Evolutionary conservation across 2,113 vertebrate genomes (phyloP), one percentile per base, ranked within the genome.

Genomic region (Nematolebias whitei): DNA sequence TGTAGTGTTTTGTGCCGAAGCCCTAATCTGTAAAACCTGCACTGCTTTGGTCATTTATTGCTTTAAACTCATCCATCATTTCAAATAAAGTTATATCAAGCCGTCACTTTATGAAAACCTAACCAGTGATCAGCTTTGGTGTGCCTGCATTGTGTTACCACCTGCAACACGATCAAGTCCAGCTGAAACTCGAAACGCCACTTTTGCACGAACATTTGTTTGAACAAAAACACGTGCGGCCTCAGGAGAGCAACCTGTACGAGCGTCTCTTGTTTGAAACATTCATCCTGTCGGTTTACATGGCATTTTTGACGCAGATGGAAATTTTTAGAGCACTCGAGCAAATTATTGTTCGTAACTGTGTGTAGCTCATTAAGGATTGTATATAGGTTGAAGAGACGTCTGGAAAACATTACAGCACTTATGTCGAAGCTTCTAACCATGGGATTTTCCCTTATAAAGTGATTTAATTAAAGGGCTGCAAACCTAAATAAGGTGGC

Each of bases 181-280:
- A 49, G 71, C 57, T 63, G 71, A 78, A 78, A 85, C 63, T 63
- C 23, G 55, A 82, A 68, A 78, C 56, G 71, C 26, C 15, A 29
- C 39, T 50, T 12, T 9, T 11, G 49, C 61, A 61, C 35, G 8
- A 63, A 53, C 43, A 5, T 76, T 81, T 76, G 73, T 86, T 86
- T 83, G 59, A 72, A 69, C 53, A 72, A 65, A 83, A 85, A 63
- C 78, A 22, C 61, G 2, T 16, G 10, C 29, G 50, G 54, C 63
- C 68, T 41, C 18, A 0, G 8, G 50, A 48, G 48, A 48, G 19
- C n/a, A n/a, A n/a, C n/a, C n/a, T n/a, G n/a, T n/a, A n/a, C n/a
- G n/a, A n/a, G n/a, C 39, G 10, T 16, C 40, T 55, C 14, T 68
- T 68, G 44, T 44, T 55, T 70, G 40, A 57, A 51, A 8, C 44